phyloP scores from a whole-genome alignment of 2,797 vertebrate genomes.

The Coreius guichenoti region DNA sequence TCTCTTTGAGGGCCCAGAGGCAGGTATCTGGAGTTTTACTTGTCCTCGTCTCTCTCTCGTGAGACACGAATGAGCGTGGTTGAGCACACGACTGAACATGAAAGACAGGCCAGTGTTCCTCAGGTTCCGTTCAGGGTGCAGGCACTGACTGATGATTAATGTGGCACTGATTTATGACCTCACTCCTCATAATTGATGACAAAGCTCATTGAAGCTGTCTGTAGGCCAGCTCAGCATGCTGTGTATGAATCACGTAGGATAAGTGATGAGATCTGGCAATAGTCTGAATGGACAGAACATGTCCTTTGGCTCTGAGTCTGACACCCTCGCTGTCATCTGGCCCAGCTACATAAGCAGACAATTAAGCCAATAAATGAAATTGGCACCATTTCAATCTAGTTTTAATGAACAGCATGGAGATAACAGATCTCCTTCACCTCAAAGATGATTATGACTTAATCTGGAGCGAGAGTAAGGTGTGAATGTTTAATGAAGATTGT shows the following conservation, averaged over 20 bases:
- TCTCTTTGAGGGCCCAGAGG: conserved; percentile 35
- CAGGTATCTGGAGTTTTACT: conserved; percentile 50
- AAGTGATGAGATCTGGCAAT: conserved; percentile 68
- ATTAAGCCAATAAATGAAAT: conserved; percentile 81
- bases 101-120: conserved; percentile 59
- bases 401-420: conserved; percentile 78
- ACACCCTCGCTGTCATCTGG: conserved; percentile 76
- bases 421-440: conserved; percentile 64
- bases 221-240: conserved; percentile 70
- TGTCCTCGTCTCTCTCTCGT: conserved; percentile 50
- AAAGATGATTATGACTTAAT: conserved; percentile 67
- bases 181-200: conserved; percentile 75
- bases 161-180: conserved; percentile 71
- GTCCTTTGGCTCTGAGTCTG: conserved; percentile 73
- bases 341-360: conserved; percentile 77
- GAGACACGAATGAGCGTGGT: conserved; percentile 38
- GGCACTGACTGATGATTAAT: conserved; percentile 74
- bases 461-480: conserved; percentile 58
- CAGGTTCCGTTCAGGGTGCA: conserved; percentile 58
- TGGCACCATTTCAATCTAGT: conserved; percentile 75
- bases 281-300: conserved; percentile 67
- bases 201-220: conserved; percentile 75
- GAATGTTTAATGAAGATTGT: conserved; percentile 67
- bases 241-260: conserved; percentile 65
- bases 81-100: conserved; percentile 25